phyloP scores from a whole-genome alignment of 1,140 invertebrate species.

The Pachypeltis micranthus region DNA sequence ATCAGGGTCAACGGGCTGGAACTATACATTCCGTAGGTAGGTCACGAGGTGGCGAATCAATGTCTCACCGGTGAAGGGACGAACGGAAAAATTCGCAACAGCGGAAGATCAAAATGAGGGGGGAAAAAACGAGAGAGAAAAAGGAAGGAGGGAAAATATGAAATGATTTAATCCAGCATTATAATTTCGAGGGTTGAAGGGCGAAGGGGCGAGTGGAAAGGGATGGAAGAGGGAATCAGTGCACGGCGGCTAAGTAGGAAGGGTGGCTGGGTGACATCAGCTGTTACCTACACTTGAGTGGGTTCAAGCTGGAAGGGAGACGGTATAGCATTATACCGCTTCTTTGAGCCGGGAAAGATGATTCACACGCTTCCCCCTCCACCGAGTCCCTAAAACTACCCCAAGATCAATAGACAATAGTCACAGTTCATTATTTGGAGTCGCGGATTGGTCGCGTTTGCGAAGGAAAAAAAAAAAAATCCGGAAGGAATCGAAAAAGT shows the following conservation, averaged over 20 bases:
- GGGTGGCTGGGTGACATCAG: background rate
- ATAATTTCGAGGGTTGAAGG: background rate
- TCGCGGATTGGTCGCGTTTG: background rate
- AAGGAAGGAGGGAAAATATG: background rate
- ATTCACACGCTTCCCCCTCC: background rate
- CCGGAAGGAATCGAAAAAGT: no score
- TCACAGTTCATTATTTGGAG: background rate
- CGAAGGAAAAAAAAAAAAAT: no score
- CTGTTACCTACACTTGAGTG: background rate
- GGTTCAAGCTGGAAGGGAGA: background rate
- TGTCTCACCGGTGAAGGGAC: no score
- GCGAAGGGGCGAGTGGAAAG: no score
- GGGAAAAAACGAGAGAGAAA: background rate
- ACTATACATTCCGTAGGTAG: no score
- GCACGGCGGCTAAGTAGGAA: background rate
- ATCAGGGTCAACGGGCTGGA: no score
- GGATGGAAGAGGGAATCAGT: background rate
- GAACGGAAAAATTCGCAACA: no score
- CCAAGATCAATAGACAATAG: background rate
- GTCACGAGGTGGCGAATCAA: no score
- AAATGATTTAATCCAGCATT: background rate
- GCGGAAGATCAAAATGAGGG: no score
- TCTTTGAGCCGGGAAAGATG: background rate
- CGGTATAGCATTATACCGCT: background rate
- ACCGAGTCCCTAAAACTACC: no score